Evolutionary conservation across 1,140 invertebrate species (phyloP).

Genomic region (Meloidogyne floridensis): DNA sequence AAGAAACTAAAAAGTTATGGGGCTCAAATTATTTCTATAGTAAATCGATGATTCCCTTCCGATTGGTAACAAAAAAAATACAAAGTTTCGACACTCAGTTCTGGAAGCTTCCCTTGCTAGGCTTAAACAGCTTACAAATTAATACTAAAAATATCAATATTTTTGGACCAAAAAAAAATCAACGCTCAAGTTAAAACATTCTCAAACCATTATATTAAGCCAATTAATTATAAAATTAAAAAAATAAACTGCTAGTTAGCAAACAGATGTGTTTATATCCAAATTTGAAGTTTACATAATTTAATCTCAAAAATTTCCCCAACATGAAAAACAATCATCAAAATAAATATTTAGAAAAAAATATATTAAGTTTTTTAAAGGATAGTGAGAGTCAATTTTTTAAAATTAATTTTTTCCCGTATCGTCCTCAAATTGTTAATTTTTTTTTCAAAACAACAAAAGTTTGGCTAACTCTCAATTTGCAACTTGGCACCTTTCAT

Average conservation of each 20-base stretch:
- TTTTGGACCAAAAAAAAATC: too few species aligned
- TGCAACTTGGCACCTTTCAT: neutral
- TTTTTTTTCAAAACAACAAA: constrained; percentile 6
- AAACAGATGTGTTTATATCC: neutral
- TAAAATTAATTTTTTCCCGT: neutral
- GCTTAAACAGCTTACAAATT: too few species aligned
- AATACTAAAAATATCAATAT: too few species aligned
- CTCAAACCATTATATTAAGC: too few species aligned
- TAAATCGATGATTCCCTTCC: too few species aligned
- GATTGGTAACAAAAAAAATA: too few species aligned
- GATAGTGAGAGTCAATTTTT: neutral
- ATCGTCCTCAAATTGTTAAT: neutral
- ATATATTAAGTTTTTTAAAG: neutral
- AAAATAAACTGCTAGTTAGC: neutral
- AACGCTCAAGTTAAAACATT: too few species aligned
- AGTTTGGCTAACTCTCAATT: constrained; percentile 8
- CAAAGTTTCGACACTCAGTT: too few species aligned
- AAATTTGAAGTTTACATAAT: neutral
- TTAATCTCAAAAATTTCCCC: neutral
- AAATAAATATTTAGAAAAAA: neutral
- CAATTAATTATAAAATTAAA: too few species aligned
- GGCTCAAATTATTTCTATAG: too few species aligned
- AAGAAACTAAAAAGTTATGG: too few species aligned
- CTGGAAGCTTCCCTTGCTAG: too few species aligned
- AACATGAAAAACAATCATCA: neutral